phyloP scores from a whole-genome alignment of 1,140 invertebrate species.

The Sinonovacula constricta region DNA sequence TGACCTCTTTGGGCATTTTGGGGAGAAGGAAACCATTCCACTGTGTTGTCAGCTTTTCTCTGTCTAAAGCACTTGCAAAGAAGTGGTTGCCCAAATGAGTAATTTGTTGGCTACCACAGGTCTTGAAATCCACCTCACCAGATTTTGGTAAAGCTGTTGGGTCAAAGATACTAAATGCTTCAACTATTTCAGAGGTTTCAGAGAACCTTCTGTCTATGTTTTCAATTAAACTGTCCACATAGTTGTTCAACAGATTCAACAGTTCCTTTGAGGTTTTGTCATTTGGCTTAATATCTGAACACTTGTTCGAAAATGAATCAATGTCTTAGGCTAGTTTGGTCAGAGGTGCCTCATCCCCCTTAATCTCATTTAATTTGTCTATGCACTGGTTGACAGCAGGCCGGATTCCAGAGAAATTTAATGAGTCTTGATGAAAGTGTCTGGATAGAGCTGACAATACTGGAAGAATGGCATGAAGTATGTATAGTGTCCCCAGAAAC shows the following conservation, averaged over 20 bases:
- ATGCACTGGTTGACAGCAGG: not conserved
- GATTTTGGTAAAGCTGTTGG: not conserved
- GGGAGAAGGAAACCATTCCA: slow-evolving; percentile 2
- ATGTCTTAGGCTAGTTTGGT: not conserved
- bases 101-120: slow-evolving; percentile 8
- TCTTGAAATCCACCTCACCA: slow-evolving; percentile 9
- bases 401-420: slow-evolving; percentile 1
- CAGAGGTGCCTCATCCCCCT: not conserved
- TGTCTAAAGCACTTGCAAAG: not conserved
- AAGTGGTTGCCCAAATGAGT: slow-evolving; percentile 15
- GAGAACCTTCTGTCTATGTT: slow-evolving; percentile 19
- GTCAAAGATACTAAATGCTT: slow-evolving; percentile 13
- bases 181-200: not conserved
- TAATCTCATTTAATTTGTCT: not conserved
- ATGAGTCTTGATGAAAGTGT: not conserved
- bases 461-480: not conserved
- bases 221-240: not conserved
- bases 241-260: not conserved
- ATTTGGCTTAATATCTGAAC: slow-evolving; percentile 5
- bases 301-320: not conserved
- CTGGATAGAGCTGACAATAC: not conserved
- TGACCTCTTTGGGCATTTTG: slow-evolving; percentile 14
- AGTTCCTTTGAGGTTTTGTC: slow-evolving; percentile 6
- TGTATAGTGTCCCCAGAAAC: slow-evolving; percentile 7
- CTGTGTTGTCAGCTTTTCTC: slow-evolving; percentile 26